Evolutionary conservation across 2,113 vertebrate genomes (phyloP), one percentile per base, ranked within the genome.

Genomic region (Oxyruncus cristatus): DNA sequence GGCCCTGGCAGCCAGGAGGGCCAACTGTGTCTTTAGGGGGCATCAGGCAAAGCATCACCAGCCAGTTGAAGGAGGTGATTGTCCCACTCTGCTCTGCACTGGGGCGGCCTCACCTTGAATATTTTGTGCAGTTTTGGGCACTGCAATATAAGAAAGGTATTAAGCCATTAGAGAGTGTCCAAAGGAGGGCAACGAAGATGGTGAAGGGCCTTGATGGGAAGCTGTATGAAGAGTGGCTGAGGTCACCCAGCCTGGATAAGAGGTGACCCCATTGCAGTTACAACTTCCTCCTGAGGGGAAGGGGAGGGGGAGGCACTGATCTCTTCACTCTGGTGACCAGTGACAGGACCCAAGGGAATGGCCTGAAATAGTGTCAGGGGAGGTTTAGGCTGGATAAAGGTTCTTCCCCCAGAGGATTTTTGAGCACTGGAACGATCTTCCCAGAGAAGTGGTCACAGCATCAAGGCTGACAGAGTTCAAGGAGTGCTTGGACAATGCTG

Each of bases 51-150:
- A 80, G 32, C 37, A 73, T 59, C 0, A 0, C 14, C 37, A 74
- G 37, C 37, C 0, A 0, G 59, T 23, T 4, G 12, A 59, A 46
- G 37, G 12, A 74, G 27, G 52, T 14, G 19, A 67, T 39, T n/a
- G 52, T 67, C 37, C 86, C 0, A 0, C 50, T 66, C 32, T 80
- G 41, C 35, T 42, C 37, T 67, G 77, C 5, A 0, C 42, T 23
- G 22, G 32, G 8, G 26, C 0, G 0, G 18, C 22, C 27, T 50
- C 76, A 28, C 23, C 59, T 89, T 0, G 0, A 44, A 11, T 37
- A 17, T 9, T 50, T 18, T n/a, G 32, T 37, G 9, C 27, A 16
- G 63, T 2, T 73, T 4, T 37, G 52, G 52, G 27, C 23, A 28
- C 9, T 33, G 24, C 23, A 37, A 2, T 20, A 11, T 13, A 58